Base-by-base conservation (phyloP, 2,797 vertebrate genomes). In the Anisognathus igniventris region DNA sequence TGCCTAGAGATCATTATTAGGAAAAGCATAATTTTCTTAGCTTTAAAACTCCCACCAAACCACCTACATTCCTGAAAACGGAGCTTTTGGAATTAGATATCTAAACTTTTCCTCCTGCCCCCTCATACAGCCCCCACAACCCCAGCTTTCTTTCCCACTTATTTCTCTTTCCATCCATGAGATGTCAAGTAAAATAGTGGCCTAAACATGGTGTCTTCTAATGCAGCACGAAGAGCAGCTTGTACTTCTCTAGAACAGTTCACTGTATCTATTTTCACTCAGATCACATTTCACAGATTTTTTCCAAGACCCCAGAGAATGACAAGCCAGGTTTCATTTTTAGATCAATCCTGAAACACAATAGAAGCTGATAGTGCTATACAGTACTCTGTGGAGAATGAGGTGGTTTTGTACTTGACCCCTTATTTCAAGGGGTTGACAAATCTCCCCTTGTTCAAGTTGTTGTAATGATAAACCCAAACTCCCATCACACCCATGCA, bases 1-100 rank as follows among this genome's bases (percentile, higher is more conserved):
- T 96, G 93, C 93, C 88, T 94, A 91, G 95, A 65, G 88, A 96
- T 83, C 57, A 80, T 74, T 93, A 95, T 91, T 72, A 93, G 79
- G 44, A 92, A 83, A 95, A 83, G 18, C 12, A 8, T 31, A 9
- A 48, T 81, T 86, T 68, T 79, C 58, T 86, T 65, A 61, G 57
- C 91, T 92, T 37, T 44, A 47, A 13, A 72, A 93, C 96, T 96
- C 96, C 94, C 82, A 96, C 91, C 58, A 93, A 93, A 25, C 87
- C 94, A 93, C 95, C 93, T 47, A 95, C 96, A 7, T 35, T 72
- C 51, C 62, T 82, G 56, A 76, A 95, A 94, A 94, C 3, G 0
- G 16, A 92, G 70, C 50, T 90, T 86, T 75, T 83, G 37, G 57
- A 80, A 91, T n/a, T 47, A 58, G 50, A 39, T 35, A 86, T 16